These are phyloP conservation scores for Drosophila melanocephala DNA, from an alignment of 2,888 invertebrate genomes.

Conservation along the genomic window DNA sequence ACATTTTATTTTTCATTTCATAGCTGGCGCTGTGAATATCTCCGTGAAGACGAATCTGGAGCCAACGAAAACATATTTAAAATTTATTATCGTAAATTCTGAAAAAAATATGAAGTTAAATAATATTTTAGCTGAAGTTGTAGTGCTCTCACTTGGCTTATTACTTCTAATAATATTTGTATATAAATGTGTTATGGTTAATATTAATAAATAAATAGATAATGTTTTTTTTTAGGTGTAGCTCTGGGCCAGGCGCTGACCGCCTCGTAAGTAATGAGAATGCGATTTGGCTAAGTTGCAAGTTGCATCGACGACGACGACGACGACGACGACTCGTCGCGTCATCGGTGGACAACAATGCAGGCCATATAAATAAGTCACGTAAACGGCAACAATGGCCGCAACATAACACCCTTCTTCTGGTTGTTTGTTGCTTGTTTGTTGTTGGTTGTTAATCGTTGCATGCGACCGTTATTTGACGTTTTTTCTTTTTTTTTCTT, in stretches of 20 bases:
- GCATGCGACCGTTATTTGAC: constrained; percentile 20
- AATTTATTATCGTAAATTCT: background rate
- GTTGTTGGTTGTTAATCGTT: constrained; percentile 14
- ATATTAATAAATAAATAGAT: too few relatives aligned
- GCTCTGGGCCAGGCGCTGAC: background rate
- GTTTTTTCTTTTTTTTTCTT: constrained; percentile 2
- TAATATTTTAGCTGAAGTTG: background rate
- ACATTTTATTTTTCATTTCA: background rate
- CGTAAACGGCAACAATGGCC: constrained; percentile 37
- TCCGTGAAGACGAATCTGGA: background rate
- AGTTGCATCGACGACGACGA: constrained; percentile 19
- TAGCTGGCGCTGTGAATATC: background rate
- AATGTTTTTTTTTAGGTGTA: constrained; percentile 6
- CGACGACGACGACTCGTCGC: constrained; percentile 2
- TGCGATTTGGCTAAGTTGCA: constrained; percentile 65
- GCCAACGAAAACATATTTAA: background rate
- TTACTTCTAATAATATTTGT: background rate
- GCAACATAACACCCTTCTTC: constrained; percentile 17
- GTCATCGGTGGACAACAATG: constrained; percentile 45
- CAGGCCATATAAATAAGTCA: constrained; percentile 61
- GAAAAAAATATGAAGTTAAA: background rate
- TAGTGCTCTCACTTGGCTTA: background rate
- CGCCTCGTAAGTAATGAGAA: constrained; percentile 80
- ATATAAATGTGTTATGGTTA: background rate
- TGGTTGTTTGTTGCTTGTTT: constrained; percentile 12